Conservation (phyloP, 2,113 vertebrate genomes). For the Ctenodactylus gundi region DNA sequence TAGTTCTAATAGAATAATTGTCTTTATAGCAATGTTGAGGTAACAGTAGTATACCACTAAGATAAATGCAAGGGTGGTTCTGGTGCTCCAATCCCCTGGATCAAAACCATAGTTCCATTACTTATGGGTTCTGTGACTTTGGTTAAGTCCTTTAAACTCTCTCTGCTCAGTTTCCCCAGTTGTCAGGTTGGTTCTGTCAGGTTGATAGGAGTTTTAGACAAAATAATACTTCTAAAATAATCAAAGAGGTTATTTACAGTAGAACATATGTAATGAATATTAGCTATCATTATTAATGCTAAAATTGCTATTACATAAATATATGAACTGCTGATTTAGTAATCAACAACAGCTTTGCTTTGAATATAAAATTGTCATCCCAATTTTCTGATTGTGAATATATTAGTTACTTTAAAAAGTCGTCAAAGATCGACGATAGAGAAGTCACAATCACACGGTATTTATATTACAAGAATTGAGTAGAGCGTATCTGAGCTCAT, state of each 20-base stretch:
- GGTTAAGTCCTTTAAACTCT: background rate
- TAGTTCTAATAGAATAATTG: background rate
- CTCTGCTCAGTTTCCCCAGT: background rate
- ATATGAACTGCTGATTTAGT: background rate
- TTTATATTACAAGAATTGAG: background rate
- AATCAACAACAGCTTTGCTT: background rate
- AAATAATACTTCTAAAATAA: background rate
- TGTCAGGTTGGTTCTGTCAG: background rate
- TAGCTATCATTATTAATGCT: background rate
- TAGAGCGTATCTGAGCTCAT: background rate
- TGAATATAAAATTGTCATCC: background rate
- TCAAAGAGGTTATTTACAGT: background rate
- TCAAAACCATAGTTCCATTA: background rate
- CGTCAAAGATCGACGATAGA: background rate
- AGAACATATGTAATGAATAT: background rate
- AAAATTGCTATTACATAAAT: background rate
- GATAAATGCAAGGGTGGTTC: background rate
- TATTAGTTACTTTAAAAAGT: background rate
- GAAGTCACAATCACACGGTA: background rate
- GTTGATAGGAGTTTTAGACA: background rate
- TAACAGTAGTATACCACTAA: too few relatives aligned
- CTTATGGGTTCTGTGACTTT: background rate
- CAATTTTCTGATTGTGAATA: background rate
- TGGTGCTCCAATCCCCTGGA: accelerated
- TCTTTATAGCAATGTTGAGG: background rate